These are phyloP conservation scores for Eretmocerus hayati DNA, from an alignment of 2,888 invertebrate species.

Conservation along the genomic window DNA sequence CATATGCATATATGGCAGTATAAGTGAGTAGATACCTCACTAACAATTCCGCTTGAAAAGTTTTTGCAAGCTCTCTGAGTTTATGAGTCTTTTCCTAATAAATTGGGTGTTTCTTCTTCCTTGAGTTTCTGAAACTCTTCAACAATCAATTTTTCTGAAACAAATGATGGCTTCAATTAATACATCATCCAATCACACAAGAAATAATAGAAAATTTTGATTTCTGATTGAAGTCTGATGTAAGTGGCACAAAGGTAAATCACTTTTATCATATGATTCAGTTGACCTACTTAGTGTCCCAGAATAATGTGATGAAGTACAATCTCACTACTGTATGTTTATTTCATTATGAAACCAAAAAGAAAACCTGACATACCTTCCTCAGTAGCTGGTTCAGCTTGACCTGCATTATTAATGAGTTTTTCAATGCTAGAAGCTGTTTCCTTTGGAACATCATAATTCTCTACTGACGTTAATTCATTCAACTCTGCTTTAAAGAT, in stretches of 20 bases:
- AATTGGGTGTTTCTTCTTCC: conserved; percentile 9
- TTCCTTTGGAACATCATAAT: conserved; percentile 11
- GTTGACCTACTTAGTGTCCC: no score
- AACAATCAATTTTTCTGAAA: conserved; percentile 14
- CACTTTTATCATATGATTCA: not conserved
- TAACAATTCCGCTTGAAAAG: no score
- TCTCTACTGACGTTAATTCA: conserved; percentile 7
- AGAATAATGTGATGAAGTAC: no score
- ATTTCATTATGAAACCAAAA: no score
- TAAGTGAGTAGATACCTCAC: no score
- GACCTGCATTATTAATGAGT: conserved; percentile 5
- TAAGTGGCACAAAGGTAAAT: not conserved
- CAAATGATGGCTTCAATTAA: not conserved
- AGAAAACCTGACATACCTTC: no score
- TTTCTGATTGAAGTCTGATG: no score
- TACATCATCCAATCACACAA: not conserved
- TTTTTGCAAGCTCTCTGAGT: no score
- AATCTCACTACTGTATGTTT: not conserved
- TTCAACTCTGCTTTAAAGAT: conserved; percentile 17
- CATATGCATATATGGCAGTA: no score
- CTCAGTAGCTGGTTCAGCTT: conserved; percentile 6
- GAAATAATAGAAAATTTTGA: no score
- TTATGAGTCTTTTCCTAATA: conserved; percentile 11
- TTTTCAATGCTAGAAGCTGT: conserved; percentile 12
- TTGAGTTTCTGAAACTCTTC: conserved; percentile 16